Evolutionary conservation across 1,140 invertebrate genomes (phyloP).

Genomic region (Atopsyche davidsoni): DNA sequence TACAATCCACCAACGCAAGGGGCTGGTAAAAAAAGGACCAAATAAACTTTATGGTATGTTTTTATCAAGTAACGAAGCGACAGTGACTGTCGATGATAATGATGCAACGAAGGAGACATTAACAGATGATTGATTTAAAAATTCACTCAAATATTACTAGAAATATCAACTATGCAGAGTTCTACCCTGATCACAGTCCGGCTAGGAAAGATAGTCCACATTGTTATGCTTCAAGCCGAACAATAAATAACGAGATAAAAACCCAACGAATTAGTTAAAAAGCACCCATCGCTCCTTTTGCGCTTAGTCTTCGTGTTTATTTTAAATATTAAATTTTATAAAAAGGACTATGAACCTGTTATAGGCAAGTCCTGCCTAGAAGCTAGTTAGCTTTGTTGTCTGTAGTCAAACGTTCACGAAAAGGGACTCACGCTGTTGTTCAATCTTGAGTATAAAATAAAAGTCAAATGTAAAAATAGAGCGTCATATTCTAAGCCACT

Average conservation of each 20-base stretch:
- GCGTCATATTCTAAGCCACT: no score
- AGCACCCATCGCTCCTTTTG: conserved; percentile 18
- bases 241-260: conserved; percentile 30
- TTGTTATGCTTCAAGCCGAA: conserved; percentile 20
- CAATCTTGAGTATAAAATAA: neutral
- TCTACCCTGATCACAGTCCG: no score
- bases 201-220: no score
- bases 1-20: no score
- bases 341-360: conserved; percentile 26
- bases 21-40: no score
- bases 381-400: neutral
- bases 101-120: no score
- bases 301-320: conserved; percentile 26
- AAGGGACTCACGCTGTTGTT: neutral
- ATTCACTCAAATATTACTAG: no score
- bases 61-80: no score
- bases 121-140: no score
- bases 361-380: conserved; percentile 3
- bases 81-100: no score
- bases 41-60: no score
- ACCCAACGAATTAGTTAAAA: conserved; percentile 31
- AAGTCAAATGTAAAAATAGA: neutral
- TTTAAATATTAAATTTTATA: conserved; percentile 29
- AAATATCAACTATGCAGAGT: no score
- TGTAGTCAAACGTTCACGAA: neutral